A percentile compares a stretch with the other conserved stretches of the same genome.
Evolutionary conservation across 2,113 vertebrate genomes (phyloP).

Genomic region (Dromiciops gliroides): DNA sequence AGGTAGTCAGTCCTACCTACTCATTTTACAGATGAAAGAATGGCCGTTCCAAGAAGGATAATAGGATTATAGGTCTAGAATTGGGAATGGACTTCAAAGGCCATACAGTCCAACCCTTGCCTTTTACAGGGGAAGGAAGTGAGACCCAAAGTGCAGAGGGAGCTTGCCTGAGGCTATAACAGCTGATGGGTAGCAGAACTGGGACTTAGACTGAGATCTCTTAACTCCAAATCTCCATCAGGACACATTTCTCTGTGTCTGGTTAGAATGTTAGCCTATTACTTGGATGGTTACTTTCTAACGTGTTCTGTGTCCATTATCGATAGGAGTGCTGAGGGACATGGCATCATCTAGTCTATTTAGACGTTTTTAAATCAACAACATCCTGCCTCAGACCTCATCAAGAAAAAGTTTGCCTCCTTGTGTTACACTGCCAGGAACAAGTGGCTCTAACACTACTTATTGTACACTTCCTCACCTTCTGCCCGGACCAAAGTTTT

Average conservation of each 20-base stretch:
- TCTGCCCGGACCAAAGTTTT: neutral
- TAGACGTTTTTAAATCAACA: slow-evolving; percentile 10
- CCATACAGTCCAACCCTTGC: neutral
- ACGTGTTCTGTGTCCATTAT: neutral
- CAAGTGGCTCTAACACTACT: neutral
- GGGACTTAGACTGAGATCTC: neutral
- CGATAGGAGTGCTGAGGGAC: neutral
- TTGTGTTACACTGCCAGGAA: neutral
- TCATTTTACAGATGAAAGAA: neutral
- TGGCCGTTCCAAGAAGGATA: neutral
- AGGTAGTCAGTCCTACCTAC: neutral
- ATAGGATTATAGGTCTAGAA: neutral
- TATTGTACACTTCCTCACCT: neutral
- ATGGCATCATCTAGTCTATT: neutral
- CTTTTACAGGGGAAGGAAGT: neutral
- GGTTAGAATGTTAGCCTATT: neutral
- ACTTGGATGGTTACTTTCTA: neutral
- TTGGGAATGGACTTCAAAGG: neutral
- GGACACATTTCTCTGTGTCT: neutral
- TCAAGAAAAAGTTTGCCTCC: neutral
- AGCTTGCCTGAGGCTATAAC: neutral
- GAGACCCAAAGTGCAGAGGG: neutral
- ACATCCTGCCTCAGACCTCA: slow-evolving; percentile 13
- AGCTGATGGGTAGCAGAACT: neutral
- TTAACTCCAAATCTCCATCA: neutral